phyloP scores from a whole-genome alignment of 1,140 invertebrate genomes.

The Laupala kohalensis region DNA sequence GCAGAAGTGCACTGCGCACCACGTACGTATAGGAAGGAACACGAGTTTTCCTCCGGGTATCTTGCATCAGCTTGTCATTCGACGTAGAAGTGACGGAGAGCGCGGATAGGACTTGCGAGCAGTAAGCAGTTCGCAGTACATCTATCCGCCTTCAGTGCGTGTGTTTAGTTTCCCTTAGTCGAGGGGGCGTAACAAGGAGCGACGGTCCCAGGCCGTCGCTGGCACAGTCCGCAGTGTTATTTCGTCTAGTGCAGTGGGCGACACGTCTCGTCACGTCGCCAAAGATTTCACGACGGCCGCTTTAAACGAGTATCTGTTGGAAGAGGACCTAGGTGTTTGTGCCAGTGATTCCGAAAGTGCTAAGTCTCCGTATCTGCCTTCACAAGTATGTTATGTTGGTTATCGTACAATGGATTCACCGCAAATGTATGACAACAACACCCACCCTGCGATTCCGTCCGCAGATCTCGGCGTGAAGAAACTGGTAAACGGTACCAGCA shows the following conservation, averaged over 20 bases:
- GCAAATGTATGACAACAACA: conserved; percentile 14
- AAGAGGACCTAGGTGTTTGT: conserved; percentile 8
- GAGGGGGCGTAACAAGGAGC: neutral
- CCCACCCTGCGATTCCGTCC: neutral
- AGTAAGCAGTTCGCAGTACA: neutral
- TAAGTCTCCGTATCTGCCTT: neutral
- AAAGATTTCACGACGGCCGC: conserved; percentile 4
- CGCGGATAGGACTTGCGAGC: neutral
- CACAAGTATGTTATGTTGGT: conserved; percentile 13
- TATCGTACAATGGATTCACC: conserved; percentile 14
- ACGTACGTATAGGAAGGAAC: conserved; percentile 2
- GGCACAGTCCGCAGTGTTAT: neutral
- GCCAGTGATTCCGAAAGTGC: conserved; percentile 8
- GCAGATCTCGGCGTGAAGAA: neutral
- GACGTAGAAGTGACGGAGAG: conserved; percentile 6
- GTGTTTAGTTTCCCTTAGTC: neutral
- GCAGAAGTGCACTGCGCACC: neutral
- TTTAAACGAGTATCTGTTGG: conserved; percentile 4
- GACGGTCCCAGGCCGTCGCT: neutral
- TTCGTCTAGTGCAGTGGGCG: conserved; percentile 2
- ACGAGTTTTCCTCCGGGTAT: conserved; percentile 9
- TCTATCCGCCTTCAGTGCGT: neutral
- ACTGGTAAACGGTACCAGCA: conserved; percentile 2
- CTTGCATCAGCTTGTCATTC: conserved; percentile 12
- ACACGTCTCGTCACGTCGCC: neutral